Evolutionary conservation across 2,888 invertebrate species (phyloP), one percentile per base, ranked within the genome.

Genomic region (Chymomyza procnemis): DNA sequence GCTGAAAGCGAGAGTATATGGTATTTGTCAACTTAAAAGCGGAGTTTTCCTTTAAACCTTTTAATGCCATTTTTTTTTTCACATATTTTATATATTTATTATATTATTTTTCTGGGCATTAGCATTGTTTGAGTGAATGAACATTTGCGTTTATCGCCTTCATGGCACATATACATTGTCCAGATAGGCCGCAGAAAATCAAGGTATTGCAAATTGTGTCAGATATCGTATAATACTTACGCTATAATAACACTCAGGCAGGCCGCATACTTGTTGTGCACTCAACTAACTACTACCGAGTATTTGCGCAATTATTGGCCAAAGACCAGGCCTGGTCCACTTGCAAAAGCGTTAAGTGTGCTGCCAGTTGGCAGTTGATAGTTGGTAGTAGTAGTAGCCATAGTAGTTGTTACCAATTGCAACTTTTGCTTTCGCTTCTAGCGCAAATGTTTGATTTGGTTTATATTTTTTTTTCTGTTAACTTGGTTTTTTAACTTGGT

Each of bases 371-470:
- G 18, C 59, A 9, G 48, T 26, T 26, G 26, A 0, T 41, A 41
- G 58, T 41, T n/a, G 14, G 41, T 19, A 34, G 58, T 41, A 34
- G 34, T 58, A 47, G 22, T 47, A 47, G 48, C 21, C 26, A 22
- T 22, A 30, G 50, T 46, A 57, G 63, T 60, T 59, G 63, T 26
- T 59, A 47, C n/a, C 26, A 26, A 4, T 22, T 72, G 30, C 71
- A 18, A 75, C 75, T 85, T 79, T 80, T 75, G 84, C 79, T 83
- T 85, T 85, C 85, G 76, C 79, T 80, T 74, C 78, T 80, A 78
- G 72, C 59, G 67, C 69, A 75, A 75, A 75, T 48, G 64, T 71
- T 71, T 74, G 74, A 78, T 71, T 75, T 75, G 59, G 63, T 61
- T 66, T 61, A 73, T 68, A 18, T 61, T 19, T 52, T 61, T n/a